phyloP scores from a whole-genome alignment of 92 coral and sea anemone genomes.

The Paragorgia papillata region DNA sequence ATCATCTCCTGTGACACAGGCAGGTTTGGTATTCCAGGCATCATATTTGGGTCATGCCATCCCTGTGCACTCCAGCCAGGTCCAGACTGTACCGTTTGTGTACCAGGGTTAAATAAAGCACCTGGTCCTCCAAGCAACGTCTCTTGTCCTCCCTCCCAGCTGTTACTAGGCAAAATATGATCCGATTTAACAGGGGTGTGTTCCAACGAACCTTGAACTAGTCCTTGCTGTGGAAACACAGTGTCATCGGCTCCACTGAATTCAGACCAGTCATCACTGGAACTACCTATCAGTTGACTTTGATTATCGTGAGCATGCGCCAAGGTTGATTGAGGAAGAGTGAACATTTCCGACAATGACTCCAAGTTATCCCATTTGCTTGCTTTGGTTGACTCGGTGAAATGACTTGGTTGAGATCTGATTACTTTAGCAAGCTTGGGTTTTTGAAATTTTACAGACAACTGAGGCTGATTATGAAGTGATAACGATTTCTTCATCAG shows the following conservation, averaged over 20 bases:
- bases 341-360: constrained; percentile 19
- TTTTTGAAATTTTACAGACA: constrained; percentile 19
- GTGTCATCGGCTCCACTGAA: constrained; percentile 27
- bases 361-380: constrained; percentile 41
- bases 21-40: not conserved
- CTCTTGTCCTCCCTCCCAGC: not conserved
- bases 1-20: constrained; percentile 7
- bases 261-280: constrained; percentile 41
- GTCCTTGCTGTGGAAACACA: constrained; percentile 8
- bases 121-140: not conserved
- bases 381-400: constrained; percentile 28
- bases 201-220: not conserved
- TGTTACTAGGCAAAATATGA: not conserved
- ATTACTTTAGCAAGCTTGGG: constrained; percentile 20
- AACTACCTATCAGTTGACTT: not conserved
- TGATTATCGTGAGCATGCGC: not conserved
- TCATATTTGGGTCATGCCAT: not conserved
- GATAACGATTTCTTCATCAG: constrained; percentile 20
- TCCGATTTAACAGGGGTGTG: not conserved
- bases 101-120: not conserved
- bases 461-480: constrained; percentile 10
- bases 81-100: constrained; percentile 1
- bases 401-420: constrained; percentile 26
- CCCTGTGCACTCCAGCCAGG: not conserved
- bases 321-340: constrained; percentile 32